Base-by-base conservation (phyloP, 2,797 vertebrate species). In the Synanceia verrucosa region DNA sequence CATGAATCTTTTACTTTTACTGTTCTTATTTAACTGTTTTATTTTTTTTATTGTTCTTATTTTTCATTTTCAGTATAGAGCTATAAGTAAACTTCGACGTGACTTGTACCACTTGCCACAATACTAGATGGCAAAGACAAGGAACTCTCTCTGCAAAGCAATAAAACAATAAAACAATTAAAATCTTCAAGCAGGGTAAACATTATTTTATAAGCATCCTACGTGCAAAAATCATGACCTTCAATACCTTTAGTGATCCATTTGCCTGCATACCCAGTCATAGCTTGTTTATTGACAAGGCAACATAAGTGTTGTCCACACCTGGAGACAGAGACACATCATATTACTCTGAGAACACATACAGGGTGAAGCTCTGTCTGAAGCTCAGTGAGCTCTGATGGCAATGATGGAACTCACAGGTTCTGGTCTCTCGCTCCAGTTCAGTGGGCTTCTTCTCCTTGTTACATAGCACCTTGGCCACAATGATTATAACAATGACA, bases 301-400 rank as follows among this genome's bases (percentile, higher is more conserved):
- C 93, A 73, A 94, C 91, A 24, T 95, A 94, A 24, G 93, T 94
- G 89, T 95, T 94, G 87, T 95, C 94, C 85, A 93, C 94, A 91
- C 94, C 94, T 95, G 87, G 21, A 72, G 67, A 81, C 21, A 52
- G 59, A 86, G 78, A 5, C 47, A 65, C 18, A 78, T 23, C 11
- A n/a, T 0, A 4, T 62, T 46, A 83, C 4, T 56, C 8, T 14
- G 19, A 3, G 23, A 12, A 39, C 4, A 77, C 7, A 29, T 0
- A 48, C 8, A 37, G 1, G 12, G n/a, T n/a, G n/a, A n/a, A n/a
- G n/a, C 1, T 41, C 23, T 23, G 4, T 55, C 5, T n/a, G 14
- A 61, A 48, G 21, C 4, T 55, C 21, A 9, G 39, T 66, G 6
- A 24, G 16, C 13, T 19, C 18, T 26, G 23, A 9, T 9, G 18